These are phyloP conservation scores for Cantharis flavilabris DNA, from an alignment of 2,888 invertebrate genomes.

Conservation along the genomic window DNA sequence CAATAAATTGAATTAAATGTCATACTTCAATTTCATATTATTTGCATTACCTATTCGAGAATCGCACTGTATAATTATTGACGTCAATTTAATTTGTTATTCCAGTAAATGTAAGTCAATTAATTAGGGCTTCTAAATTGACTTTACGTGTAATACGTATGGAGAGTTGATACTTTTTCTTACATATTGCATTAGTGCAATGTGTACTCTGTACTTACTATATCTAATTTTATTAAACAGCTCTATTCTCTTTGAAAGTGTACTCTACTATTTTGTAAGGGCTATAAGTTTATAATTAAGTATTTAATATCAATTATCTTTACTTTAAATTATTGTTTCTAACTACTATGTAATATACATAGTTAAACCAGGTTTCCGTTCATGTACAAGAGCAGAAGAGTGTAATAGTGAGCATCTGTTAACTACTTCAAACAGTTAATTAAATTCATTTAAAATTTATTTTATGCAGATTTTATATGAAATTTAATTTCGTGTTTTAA, in stretches of 20 bases:
- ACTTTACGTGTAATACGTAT: background rate
- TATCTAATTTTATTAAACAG: background rate
- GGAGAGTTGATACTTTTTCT: no score
- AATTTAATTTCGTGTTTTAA: background rate
- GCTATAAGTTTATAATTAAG: background rate
- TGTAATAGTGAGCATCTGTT: slow-evolving; percentile 38
- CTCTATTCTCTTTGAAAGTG: background rate
- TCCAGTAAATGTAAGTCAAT: background rate
- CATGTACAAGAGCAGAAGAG: slow-evolving; percentile 36
- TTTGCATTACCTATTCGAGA: background rate
- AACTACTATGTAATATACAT: background rate
- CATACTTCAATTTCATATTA: background rate
- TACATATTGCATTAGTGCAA: no score
- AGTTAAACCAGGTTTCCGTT: background rate
- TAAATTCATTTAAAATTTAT: slow-evolving; percentile 25
- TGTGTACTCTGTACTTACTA: no score
- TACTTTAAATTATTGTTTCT: background rate
- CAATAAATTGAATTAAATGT: background rate
- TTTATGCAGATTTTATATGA: background rate
- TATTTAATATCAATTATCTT: background rate
- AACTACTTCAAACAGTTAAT: slow-evolving; percentile 38
- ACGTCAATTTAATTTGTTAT: background rate
- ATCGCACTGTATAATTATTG: background rate
- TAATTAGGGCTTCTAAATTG: background rate
- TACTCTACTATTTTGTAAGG: background rate